phyloP scores from a whole-genome alignment of 2,797 vertebrate species.

The Pygocentrus nattereri region DNA sequence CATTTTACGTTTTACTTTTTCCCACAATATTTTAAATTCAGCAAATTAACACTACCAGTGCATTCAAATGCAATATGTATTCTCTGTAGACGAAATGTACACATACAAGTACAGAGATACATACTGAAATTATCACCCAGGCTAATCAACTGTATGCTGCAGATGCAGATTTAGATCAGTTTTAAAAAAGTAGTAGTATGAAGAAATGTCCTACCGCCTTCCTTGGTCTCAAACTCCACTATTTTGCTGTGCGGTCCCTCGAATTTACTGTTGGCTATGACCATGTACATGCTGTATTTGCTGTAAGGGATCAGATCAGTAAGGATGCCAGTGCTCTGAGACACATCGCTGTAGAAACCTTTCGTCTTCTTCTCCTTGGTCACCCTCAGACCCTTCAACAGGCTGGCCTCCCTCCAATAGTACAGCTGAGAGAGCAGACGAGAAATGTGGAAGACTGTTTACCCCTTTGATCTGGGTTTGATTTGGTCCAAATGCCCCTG shows the following conservation, averaged over 20 bases:
- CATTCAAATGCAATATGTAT: no score
- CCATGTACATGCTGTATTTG: conserved; percentile 94
- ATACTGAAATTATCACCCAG: neutral
- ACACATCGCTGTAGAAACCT: conserved; percentile 86
- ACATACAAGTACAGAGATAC: neutral
- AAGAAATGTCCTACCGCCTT: conserved; percentile 85
- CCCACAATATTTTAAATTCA: no score
- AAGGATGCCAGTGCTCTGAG: conserved; percentile 85
- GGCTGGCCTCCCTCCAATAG: conserved; percentile 94
- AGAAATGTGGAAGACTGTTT: neutral
- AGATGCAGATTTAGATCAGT: neutral
- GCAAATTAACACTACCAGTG: no score
- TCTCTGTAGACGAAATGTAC: no score
- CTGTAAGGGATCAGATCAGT: conserved; percentile 90
- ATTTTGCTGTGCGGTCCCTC: conserved; percentile 89
- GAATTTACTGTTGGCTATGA: conserved; percentile 89
- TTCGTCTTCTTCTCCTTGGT: conserved; percentile 88
- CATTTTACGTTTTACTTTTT: no score
- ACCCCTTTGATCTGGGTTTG: conserved; percentile 17
- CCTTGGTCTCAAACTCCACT: conserved; percentile 90
- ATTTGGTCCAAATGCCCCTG: neutral
- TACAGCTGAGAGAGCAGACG: conserved; percentile 81
- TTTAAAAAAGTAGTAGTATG: neutral
- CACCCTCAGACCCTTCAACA: conserved; percentile 87
- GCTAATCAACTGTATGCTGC: neutral